Base-by-base conservation (phyloP, 1,140 invertebrate genomes). In the Patella vulgata region DNA sequence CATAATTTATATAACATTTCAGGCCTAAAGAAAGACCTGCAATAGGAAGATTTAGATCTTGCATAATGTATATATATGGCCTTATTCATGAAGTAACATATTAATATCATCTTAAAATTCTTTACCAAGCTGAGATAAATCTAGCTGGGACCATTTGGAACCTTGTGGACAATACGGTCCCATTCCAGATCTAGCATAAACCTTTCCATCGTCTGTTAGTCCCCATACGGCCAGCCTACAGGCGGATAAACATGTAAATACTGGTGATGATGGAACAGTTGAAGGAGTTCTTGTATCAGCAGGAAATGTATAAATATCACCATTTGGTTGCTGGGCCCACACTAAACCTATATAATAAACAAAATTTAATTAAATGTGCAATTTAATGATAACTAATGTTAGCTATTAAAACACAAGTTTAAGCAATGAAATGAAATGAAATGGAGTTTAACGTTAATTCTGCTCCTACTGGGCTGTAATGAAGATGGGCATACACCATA, bases 201-300 rank as follows among this genome's bases (percentile, higher is more conserved):
- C 78, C 17, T 79, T 60, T 0, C 86, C 86, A 57, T 79, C 59
- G 19, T 68, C 60, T 17, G 79, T 82, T 17, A 88, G 71, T 2
- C 84, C 71, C 87, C 87, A 88, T 11, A 87, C 63, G 28, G 84
- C 79, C 55, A 84, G 79, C 4, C 75, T 71, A 31, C 81, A 77
- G 17, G 83, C 74, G 56, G 80, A 68, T 27, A 87, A 42, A 55
- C 81, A 80, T 5, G 76, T 59, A 31, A 87, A 66, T 8, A 57
- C 31, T 12, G 28, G 14, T 3, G 42, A 40, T 8, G 71, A 66
- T 0, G 46, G 25, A 19, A 60, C 40, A 57, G 55, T 75, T 52
- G 44, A 42, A 62, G 53, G 65, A 70, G 67, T 55, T 70, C 71
- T 48, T 67, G 25, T 39, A 63, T 63, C 77, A 31, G 62, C 60